A percentile compares a stretch with the other conserved stretches of the same genome.
These are phyloP conservation scores for Geococcyx californianus DNA, from an alignment of 2,113 vertebrate species.

Conservation along the genomic window DNA sequence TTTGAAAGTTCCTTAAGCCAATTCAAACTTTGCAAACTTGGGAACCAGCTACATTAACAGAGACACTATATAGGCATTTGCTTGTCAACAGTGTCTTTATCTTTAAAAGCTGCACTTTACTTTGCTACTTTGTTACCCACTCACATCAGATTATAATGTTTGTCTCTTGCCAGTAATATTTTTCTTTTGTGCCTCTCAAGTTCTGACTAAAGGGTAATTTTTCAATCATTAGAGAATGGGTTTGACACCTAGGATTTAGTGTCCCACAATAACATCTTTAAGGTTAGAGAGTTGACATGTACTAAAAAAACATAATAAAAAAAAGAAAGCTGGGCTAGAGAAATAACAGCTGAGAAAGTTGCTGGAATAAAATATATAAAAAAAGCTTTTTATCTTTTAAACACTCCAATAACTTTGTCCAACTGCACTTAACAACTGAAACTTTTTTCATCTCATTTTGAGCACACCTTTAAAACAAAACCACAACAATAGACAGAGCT, in stretches of 20 bases:
- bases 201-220: background rate
- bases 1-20: background rate
- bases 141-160: background rate
- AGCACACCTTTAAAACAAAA: constrained; percentile 54
- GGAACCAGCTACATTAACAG: background rate
- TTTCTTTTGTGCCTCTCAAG: background rate
- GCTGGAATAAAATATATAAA: background rate
- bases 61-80: fast-evolving
- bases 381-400: constrained; percentile 40
- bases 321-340: background rate
- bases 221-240: background rate
- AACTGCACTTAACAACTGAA: background rate
- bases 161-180: background rate
- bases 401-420: background rate
- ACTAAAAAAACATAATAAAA: background rate
- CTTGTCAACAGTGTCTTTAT: background rate
- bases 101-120: background rate
- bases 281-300: background rate
- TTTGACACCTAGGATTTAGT: background rate
- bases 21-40: background rate
- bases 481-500: constrained; percentile 32
- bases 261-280: background rate
- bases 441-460: background rate
- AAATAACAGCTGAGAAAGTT: background rate
- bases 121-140: background rate